A percentile compares a stretch with the other conserved stretches of the same genome.
These are phyloP conservation scores for Capricornis sumatraensis DNA, from an alignment of 2,113 vertebrate genomes.

Conservation along the genomic window DNA sequence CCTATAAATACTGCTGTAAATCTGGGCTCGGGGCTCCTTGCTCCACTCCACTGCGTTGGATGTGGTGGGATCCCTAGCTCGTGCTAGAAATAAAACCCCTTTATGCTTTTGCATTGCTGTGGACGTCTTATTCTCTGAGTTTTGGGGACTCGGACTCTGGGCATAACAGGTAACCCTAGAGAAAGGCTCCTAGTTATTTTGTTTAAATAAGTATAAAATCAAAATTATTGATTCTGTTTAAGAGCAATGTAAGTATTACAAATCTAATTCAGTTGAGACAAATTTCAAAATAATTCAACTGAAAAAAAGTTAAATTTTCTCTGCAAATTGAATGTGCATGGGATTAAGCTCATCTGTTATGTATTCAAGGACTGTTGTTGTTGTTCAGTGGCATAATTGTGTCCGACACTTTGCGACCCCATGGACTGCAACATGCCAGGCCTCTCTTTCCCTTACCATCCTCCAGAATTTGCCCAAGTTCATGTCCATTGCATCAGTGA, in stretches of 20 bases:
- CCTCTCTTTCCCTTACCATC: neutral
- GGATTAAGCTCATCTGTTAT: neutral
- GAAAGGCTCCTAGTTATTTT: neutral
- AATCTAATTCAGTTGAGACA: neutral
- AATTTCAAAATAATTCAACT: neutral
- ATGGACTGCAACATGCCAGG: neutral
- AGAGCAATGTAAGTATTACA: neutral
- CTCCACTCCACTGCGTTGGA: too few species aligned
- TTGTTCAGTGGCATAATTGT: neutral
- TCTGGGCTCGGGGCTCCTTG: too few species aligned
- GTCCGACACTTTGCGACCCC: rapidly evolving
- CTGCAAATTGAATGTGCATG: neutral
- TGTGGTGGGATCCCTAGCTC: too few species aligned
- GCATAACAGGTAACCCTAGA: neutral
- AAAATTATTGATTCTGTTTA: neutral
- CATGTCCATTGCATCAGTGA: neutral
- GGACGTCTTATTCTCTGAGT: too few species aligned
- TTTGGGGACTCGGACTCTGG: too few species aligned
- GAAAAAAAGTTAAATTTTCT: neutral
- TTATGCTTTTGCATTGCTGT: too few species aligned
- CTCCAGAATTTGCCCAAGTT: neutral
- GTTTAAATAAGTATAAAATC: neutral
- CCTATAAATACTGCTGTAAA: too few species aligned
- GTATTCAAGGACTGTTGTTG: neutral
- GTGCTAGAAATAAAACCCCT: too few species aligned